Evolutionary conservation across 2,888 invertebrate species (phyloP), one percentile per base, ranked within the genome.

Genomic region (Drosophila anceps): DNA sequence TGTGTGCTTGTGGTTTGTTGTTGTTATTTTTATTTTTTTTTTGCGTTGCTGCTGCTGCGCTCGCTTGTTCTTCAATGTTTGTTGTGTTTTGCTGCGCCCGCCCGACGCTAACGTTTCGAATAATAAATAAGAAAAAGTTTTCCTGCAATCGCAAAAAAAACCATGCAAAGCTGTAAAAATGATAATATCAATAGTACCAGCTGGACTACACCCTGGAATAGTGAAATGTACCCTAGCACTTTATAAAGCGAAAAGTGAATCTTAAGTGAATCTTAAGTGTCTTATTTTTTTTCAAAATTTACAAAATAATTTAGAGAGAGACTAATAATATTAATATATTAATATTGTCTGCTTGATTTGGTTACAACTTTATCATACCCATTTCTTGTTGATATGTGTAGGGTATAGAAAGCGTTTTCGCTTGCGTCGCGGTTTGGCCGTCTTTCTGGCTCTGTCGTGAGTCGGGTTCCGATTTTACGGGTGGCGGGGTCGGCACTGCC

Each of bases 111-210:
- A 57, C 74, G 73, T 78, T 78, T 79, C 91, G 89, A 91, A 91
- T 91, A 91, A 91, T 91, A 91, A 89, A 91, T 91, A 91, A 91
- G 91, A 91, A 91, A 91, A 91, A 89, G 88, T 91, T 89, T 91
- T 91, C 84, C 90, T 84, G 85, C 81, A 84, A 78, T 76, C 72
- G 67, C 60, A 75, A 79, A 82, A 82, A 78, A 81, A 53, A 70
- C 57, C 59, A 67, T 55, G 51, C 69, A 71, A 62, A 72, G 73
- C 57, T 65, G 76, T 71, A 68, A 72, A 84, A 87, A 76, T 78
- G 84, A 79, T 62, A 79, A 77, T 60, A 70, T 24, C 13, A 12
- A 20, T 13, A 39, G 3, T n/a, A 29, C 4, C 37, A 27, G 51
- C 57, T 13, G 0, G 0, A 0, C 7, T 5, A 35, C 51, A 35